phyloP scores from a whole-genome alignment of 2,113 vertebrate species.

The Periophthalmus modestus region DNA sequence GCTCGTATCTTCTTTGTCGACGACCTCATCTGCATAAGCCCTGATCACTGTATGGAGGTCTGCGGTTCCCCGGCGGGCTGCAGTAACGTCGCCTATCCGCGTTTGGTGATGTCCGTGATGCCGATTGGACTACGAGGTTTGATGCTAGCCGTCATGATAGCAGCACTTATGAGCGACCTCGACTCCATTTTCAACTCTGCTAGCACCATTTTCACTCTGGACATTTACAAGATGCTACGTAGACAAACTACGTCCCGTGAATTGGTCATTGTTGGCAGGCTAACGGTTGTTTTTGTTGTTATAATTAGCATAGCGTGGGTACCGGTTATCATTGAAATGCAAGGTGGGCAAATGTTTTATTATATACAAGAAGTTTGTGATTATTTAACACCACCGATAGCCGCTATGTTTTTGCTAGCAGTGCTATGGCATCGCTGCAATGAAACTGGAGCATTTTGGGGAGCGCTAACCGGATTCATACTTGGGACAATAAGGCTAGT shows the following conservation, averaged over 20 bases:
- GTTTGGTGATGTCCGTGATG: conserved; percentile 89
- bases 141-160: conserved; percentile 98
- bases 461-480: conserved; percentile 85
- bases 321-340: conserved; percentile 94
- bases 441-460: conserved; percentile 92
- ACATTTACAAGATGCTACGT: conserved; percentile 92
- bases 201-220: conserved; percentile 94
- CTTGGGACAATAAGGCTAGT: conserved; percentile 83
- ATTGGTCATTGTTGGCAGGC: conserved; percentile 87
- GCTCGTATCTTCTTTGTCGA: conserved; percentile 89
- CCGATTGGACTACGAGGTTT: conserved; percentile 90
- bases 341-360: conserved; percentile 96
- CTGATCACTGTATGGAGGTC: conserved; percentile 89
- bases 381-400: conserved; percentile 92
- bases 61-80: conserved; percentile 90
- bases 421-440: conserved; percentile 94
- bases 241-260: conserved; percentile 83
- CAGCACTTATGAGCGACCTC: conserved; percentile 94
- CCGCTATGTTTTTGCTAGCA: conserved; percentile 89
- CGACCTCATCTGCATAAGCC: conserved; percentile 89
- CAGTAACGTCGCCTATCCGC: conserved; percentile 93
- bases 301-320: conserved; percentile 94
- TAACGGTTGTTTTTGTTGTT: conserved; percentile 94
- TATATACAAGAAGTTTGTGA: conserved; percentile 94
- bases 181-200: conserved; percentile 98